Evolutionary conservation across 2,113 vertebrate species (phyloP), one percentile per base, ranked within the genome.

Genomic region (Hippopotamus amphibius): DNA sequence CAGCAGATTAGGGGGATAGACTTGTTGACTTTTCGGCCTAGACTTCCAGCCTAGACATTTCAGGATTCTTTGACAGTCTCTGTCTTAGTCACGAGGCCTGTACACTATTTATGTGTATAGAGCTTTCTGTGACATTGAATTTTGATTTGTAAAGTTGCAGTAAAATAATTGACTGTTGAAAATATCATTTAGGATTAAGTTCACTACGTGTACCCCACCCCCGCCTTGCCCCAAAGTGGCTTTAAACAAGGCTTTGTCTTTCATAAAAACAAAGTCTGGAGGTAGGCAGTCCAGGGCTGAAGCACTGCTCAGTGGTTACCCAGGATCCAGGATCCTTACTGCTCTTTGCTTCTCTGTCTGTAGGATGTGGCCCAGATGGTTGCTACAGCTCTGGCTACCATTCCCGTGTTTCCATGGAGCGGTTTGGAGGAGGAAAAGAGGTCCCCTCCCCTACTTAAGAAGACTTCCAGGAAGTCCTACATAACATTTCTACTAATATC

Each of bases 141-240:
- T 89, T 91, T 81, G 41, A 92, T 93, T 88, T 87, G 37, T 86
- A 90, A 93, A 93, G 33, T 85, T 89, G 88, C 5, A n/a, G 6
- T 87, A 50, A 89, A 88, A 48, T 93, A 79, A 68, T 91, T 97
- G 77, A 46, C 43, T 79, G 1, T 94, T 74, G 57, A 88, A 81
- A 50, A 46, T 72, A 84, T 50, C 77, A 65, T 17, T 96, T 88
- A 90, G 41, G 21, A 90, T 87, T 94, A 90, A 80, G 6, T 88
- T 95, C 48, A 71, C 66, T 93, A 21, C 37, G 22, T 50, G 6
- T 50, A 95, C 10, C 8, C 3, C 8, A 30, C 26, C 13, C 7
- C 6, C 6, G 16, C 17, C 46, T n/a, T 15, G 3, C 55, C 33
- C 46, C 19, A 26, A 41, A 76, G 17, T 74, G 19, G 24, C 53